Percentiles rank a stretch among this genome's conserved stretches.
Conservation (phyloP, 2,888 invertebrate species). For the Phortica magna region DNA sequence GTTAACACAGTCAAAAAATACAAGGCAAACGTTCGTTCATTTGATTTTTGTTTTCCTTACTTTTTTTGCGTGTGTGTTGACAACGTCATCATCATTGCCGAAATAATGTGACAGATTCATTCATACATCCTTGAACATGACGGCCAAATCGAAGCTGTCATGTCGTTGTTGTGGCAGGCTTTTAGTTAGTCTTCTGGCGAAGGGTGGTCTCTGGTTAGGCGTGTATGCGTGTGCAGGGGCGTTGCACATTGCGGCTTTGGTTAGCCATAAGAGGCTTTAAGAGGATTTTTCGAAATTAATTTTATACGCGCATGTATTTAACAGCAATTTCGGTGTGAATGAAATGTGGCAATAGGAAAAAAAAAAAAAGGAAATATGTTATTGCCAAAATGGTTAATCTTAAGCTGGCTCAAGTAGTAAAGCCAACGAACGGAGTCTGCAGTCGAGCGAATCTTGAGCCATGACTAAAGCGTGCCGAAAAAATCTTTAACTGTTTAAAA, state of each 20-base stretch:
- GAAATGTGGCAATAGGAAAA: not conserved
- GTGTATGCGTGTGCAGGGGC: slow-evolving; percentile 3
- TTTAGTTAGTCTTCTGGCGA: not conserved
- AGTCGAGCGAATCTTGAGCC: too few relatives aligned
- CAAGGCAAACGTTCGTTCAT: not conserved
- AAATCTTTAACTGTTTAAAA: too few relatives aligned
- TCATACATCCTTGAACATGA: slow-evolving; percentile 51
- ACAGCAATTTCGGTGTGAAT: not conserved
- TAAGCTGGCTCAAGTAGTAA: not conserved
- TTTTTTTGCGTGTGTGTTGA: slow-evolving; percentile 13
- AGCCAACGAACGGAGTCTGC: not conserved
- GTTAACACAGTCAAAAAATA: too few relatives aligned
- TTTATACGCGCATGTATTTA: slow-evolving; percentile 12
- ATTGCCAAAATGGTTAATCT: slow-evolving; percentile 1
- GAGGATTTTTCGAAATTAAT: slow-evolving; percentile 32
- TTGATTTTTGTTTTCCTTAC: slow-evolving; percentile 51
- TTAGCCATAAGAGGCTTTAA: slow-evolving; percentile 35
- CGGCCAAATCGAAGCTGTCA: slow-evolving; percentile 15
- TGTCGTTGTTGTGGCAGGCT: slow-evolving; percentile 2
- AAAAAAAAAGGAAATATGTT: not conserved
- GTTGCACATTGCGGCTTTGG: slow-evolving; percentile 28
- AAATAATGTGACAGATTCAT: slow-evolving; percentile 73
- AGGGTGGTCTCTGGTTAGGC: not conserved
- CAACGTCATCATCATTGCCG: slow-evolving; percentile 58
- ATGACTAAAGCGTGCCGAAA: too few relatives aligned